Conservation (phyloP, 2,888 invertebrate species). For the Pandemis cinnamomeana region DNA sequence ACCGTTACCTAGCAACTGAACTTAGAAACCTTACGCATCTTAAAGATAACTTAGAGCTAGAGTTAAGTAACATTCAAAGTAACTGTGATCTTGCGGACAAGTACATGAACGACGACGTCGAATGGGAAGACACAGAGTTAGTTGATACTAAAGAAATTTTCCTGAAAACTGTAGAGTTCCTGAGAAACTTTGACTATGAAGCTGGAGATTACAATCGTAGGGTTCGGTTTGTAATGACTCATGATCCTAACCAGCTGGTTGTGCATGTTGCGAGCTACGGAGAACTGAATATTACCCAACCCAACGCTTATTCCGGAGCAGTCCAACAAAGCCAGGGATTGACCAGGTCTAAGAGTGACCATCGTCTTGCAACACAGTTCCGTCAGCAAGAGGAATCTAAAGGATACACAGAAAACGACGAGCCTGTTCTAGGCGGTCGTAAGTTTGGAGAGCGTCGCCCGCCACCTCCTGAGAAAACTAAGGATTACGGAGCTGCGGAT, state of each 20-base stretch:
- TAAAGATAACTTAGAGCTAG: slow-evolving; percentile 97
- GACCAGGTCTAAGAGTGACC: slow-evolving; percentile 97
- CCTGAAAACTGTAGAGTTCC: slow-evolving; percentile 97
- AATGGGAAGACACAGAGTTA: slow-evolving; percentile 96
- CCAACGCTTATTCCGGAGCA: slow-evolving; percentile 85
- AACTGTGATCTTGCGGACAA: slow-evolving; percentile 98
- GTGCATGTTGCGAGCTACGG: slow-evolving; percentile 95
- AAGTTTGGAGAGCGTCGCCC: slow-evolving; percentile 90
- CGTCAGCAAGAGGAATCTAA: slow-evolving; percentile 92
- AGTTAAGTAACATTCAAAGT: slow-evolving; percentile 97
- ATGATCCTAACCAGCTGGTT: slow-evolving; percentile 96
- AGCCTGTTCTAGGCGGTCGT: slow-evolving; percentile 88
- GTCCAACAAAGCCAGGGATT: slow-evolving; percentile 89
- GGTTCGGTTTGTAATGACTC: slow-evolving; percentile 93
- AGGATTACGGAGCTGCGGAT: slow-evolving; percentile 85
- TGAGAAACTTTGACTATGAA: slow-evolving; percentile 97
- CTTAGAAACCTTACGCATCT: slow-evolving; percentile 92
- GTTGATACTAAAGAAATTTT: slow-evolving; percentile 98
- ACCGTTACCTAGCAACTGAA: slow-evolving; percentile 95
- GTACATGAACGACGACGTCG: slow-evolving; percentile 94
- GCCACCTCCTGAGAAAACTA: slow-evolving; percentile 80
- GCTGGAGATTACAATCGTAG: slow-evolving; percentile 94
- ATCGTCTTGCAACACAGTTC: slow-evolving; percentile 94
- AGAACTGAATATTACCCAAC: slow-evolving; percentile 92
- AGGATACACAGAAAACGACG: slow-evolving; percentile 87